Evolutionary conservation across 2,797 vertebrate genomes (phyloP), one percentile per base, ranked within the genome.

Genomic region (Huso huso): DNA sequence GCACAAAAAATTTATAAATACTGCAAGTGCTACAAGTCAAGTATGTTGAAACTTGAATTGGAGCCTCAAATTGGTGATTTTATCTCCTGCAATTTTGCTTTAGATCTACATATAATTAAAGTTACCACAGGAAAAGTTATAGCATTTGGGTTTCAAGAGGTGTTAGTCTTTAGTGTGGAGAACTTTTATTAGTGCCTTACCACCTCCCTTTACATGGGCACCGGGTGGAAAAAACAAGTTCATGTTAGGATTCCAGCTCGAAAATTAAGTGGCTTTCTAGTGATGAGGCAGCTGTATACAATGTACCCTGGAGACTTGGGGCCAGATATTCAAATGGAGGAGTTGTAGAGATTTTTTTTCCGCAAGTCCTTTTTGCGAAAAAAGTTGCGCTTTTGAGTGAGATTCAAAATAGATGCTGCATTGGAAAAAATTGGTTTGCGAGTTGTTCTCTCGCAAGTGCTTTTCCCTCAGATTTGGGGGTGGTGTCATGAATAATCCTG

Each of bases 121-220:
- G 71, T 60, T 77, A 75, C 81, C 80, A 70, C 80, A 84, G 68
- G 82, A 85, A 83, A 82, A 86, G 86, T 80, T 81, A 69, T 71
- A 76, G 79, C 83, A 85, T 77, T 63, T 66, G 51, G 65, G 61
- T 66, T n/a, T 62, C 66, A 71, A 66, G 78, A 75, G 79, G 70
- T 63, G 73, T 74, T 76, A 68, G 55, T 61, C 71, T 67, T 68
- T 66, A 62, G 15, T 62, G 52, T 51, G 63, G 58, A 58, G 59
- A 66, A 63, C 48, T 64, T 70, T 62, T 64, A 9, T 63, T 59
- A 23, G 9, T 60, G 7, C 49, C 65, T 37, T 37, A 37, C 37
- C 37, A 37, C 37, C 37, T 37, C 37, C 62, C 49, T 59, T 65
- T 62, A 48, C 10, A 61, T 65, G 68, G 64, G 66, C 60, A 69